These are phyloP conservation scores for Latrodectus geometricus DNA, from an alignment of 1,140 invertebrate species.

Conservation along the genomic window DNA sequence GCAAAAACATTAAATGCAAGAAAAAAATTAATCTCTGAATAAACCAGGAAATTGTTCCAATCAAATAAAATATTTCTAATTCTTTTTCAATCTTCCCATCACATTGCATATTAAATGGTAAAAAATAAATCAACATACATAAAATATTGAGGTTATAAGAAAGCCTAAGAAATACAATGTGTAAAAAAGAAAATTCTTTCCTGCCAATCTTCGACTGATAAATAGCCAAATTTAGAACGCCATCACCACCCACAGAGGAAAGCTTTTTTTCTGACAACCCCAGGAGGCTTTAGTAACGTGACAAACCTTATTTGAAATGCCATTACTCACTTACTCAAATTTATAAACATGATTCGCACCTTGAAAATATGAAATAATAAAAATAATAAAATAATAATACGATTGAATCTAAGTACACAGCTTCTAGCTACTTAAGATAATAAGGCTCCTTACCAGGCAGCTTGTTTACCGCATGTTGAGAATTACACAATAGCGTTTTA, in stretches of 20 bases:
- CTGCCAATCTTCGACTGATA: conserved; percentile 41
- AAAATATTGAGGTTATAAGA: neutral
- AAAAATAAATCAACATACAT: neutral
- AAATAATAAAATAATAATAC: neutral
- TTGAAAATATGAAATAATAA: conserved; percentile 20
- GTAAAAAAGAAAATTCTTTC: neutral
- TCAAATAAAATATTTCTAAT: too few relatives aligned
- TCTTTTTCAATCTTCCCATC: too few relatives aligned
- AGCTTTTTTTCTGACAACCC: conserved; percentile 14
- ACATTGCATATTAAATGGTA: neutral
- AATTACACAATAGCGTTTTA: conserved; percentile 4
- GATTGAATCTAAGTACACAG: conserved; percentile 19
- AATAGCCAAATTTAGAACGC: conserved; percentile 45
- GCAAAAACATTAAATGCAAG: too few relatives aligned
- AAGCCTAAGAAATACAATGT: neutral
- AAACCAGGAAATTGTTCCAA: too few relatives aligned
- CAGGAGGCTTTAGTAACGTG: conserved; percentile 16
- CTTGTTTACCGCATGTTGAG: conserved; percentile 46
- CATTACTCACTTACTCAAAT: conserved; percentile 31
- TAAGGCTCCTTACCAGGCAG: conserved; percentile 19
- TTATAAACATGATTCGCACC: conserved; percentile 26
- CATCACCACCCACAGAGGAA: conserved; percentile 9
- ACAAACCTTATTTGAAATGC: neutral
- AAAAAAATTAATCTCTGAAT: too few relatives aligned
- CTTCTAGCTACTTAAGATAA: conserved; percentile 32